Evolutionary conservation across 2,797 vertebrate species (phyloP), one percentile per base, ranked within the genome.

Genomic region (Picus viridis): DNA sequence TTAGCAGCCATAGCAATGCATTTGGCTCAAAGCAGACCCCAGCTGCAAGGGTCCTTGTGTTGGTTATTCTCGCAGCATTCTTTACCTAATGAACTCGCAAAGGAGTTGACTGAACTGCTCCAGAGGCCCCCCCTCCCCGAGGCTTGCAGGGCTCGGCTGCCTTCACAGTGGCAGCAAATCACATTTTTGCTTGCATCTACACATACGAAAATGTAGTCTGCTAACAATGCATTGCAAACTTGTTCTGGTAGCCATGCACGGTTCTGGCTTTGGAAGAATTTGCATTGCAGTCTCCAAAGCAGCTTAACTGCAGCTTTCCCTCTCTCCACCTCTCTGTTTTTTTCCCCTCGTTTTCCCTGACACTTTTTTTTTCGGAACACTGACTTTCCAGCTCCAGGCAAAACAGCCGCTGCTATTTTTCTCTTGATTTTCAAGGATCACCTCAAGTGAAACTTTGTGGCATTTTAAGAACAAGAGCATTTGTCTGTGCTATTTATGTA

Each of bases 311-410:
- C 92, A 63, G 47, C 53, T 90, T 78, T 74, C 26, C 58, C 74
- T 71, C 62, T 80, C 57, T 54, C 56, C 58, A 56, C n/a, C 69
- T 78, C 30, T 61, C 34, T 63, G 63, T 75, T 61, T 30, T 30
- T 34, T 3, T 7, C 56, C 56, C 59, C 62, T 88, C 12, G 0
- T 72, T 90, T 94, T 92, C 51, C 75, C 71, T 54, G 88, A 62
- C 88, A 76, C 90, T 90, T 88, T 95, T 95, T 95, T 77, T 97
- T 96, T 96, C 75, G 69, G 90, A 96, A 97, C 93, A 95, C 87
- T 97, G 95, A 91, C 90, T 96, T 95, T 91, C 89, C 68, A 69
- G 94, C 95, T 96, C 58, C 90, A 95, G 93, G 95, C 89, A 59
- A 96, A 96, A 94, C 76, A 95, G 84, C 77, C 75, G 22, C 89